Percentiles rank a stretch among this genome's conserved stretches.
These are phyloP conservation scores for Oreochromis niloticus DNA, from an alignment of 2,113 vertebrate species.

Conservation along the genomic window DNA sequence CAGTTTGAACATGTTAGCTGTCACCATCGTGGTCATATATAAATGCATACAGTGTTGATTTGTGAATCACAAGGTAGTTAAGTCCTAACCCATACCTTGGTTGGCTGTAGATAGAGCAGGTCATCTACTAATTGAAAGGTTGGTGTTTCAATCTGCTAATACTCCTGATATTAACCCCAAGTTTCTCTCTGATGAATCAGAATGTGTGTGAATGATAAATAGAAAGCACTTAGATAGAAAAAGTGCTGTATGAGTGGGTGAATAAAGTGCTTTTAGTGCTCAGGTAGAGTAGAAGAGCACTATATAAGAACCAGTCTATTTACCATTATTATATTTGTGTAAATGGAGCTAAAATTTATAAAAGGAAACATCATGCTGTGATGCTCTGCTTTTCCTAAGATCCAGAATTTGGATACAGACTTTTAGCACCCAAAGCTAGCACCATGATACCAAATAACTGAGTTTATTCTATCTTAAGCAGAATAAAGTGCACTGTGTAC, in stretches of 20 bases:
- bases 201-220: background rate
- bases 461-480: background rate
- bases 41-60: background rate
- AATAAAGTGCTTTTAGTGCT: background rate
- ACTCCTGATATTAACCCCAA: background rate
- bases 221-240: background rate
- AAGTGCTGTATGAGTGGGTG: background rate
- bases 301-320: background rate
- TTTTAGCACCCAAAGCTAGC: background rate
- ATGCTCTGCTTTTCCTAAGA: background rate
- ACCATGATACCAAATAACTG: background rate
- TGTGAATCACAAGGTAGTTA: background rate
- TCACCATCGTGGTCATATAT: background rate
- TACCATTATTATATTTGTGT: background rate
- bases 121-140: background rate
- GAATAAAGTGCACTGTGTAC: slow-evolving; percentile 51
- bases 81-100: background rate
- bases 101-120: background rate
- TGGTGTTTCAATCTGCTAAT: background rate
- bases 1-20: background rate
- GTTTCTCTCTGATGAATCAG: background rate
- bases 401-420: background rate
- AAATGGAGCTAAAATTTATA: background rate
- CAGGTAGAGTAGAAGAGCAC: background rate
- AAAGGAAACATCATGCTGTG: background rate